phyloP scores from a whole-genome alignment of 2,888 invertebrate species.

The Ethmia dodecea region DNA sequence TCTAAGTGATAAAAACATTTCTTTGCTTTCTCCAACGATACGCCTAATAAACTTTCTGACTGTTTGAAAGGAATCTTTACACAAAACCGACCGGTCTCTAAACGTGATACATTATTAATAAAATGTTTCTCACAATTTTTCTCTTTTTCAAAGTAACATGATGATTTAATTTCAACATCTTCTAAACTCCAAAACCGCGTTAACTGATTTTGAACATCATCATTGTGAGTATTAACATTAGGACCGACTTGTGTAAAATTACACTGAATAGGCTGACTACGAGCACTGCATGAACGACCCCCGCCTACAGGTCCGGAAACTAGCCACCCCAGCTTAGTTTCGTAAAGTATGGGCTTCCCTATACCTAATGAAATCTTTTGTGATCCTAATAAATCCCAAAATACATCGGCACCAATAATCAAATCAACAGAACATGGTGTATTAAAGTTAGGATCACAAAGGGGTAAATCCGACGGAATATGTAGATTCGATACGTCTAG shows the following conservation, averaged over 20 bases:
- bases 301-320: slow-evolving; percentile 14
- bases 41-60: slow-evolving; percentile 12
- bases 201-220: slow-evolving; percentile 9
- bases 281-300: not conserved
- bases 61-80: slow-evolving; percentile 15
- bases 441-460: slow-evolving; percentile 22
- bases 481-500: slow-evolving; percentile 12
- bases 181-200: slow-evolving; percentile 18
- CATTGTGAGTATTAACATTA: not conserved
- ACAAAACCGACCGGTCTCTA: slow-evolving; percentile 15
- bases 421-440: slow-evolving; percentile 20
- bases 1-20: slow-evolving; percentile 8
- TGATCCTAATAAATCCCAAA: slow-evolving; percentile 21
- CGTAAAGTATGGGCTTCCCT: slow-evolving; percentile 13
- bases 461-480: slow-evolving; percentile 18
- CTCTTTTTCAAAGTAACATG: slow-evolving; percentile 18
- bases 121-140: slow-evolving; percentile 17
- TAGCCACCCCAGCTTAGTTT: slow-evolving; percentile 15
- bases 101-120: slow-evolving; percentile 14
- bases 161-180: slow-evolving; percentile 10
- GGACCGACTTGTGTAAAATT: slow-evolving; percentile 1
- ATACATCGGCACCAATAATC: slow-evolving; percentile 22
- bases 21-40: slow-evolving; percentile 10
- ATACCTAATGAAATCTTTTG: slow-evolving; percentile 16
- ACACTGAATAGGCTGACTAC: not conserved